Evolutionary conservation across 2,113 vertebrate genomes (phyloP).

Genomic region (Neofelis nebulosa): DNA sequence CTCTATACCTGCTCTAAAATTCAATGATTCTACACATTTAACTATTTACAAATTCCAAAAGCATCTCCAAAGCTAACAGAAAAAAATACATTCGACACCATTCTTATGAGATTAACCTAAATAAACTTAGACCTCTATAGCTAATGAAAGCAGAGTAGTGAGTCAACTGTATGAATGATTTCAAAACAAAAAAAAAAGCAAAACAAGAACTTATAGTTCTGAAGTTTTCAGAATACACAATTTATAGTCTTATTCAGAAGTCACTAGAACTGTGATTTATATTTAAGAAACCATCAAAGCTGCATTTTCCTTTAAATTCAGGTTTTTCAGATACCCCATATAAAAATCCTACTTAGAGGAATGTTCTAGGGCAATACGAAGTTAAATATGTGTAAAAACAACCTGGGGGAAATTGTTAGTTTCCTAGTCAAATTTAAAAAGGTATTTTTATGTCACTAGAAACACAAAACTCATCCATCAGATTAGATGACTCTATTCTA

Average conservation of each 20-base stretch:
- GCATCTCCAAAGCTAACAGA: neutral
- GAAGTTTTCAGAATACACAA: neutral
- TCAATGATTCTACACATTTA: constrained; percentile 11
- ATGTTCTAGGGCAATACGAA: neutral
- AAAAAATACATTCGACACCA: constrained; percentile 15
- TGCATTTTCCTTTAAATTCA: constrained; percentile 21
- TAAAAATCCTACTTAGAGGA: constrained; percentile 6
- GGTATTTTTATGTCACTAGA: neutral
- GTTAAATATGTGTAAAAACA: neutral
- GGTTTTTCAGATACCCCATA: neutral
- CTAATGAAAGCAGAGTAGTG: constrained; percentile 38
- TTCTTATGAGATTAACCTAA: constrained; percentile 56
- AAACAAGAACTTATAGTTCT: neutral
- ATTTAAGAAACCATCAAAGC: neutral
- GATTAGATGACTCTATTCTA: neutral
- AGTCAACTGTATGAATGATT: constrained; percentile 43
- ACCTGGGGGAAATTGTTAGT: neutral
- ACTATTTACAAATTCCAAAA: constrained; percentile 54
- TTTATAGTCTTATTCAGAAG: constrained; percentile 8
- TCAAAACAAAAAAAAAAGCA: constrained; percentile 40
- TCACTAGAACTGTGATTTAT: neutral
- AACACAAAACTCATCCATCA: neutral
- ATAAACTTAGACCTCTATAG: constrained; percentile 10
- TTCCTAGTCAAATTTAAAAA: neutral
- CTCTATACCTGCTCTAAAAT: constrained; percentile 31